phyloP scores from a whole-genome alignment of 30 jellyfish, hydroid and myxozoan genomes.

The Aurelia coerulea region DNA sequence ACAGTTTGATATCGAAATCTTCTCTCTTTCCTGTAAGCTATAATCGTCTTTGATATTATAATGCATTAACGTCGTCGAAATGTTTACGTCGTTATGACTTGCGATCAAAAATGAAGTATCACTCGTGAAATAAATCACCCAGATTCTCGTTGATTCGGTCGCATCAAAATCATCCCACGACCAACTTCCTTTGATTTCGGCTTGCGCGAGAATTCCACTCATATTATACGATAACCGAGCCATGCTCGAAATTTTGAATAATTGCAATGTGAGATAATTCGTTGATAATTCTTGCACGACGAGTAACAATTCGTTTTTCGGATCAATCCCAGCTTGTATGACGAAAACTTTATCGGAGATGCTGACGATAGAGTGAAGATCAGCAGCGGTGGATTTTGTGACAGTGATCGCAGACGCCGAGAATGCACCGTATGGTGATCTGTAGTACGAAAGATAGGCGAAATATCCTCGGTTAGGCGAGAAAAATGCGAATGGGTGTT shows the following conservation, averaged over 20 bases:
- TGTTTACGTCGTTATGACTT: slow-evolving; percentile 79
- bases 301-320: slow-evolving; percentile 80
- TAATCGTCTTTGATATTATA: slow-evolving; percentile 81
- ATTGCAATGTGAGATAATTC: slow-evolving; percentile 84
- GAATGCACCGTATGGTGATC: slow-evolving; percentile 99
- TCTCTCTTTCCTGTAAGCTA: slow-evolving; percentile 75
- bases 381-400: slow-evolving; percentile 84
- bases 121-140: slow-evolving; percentile 93
- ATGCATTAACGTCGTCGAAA: slow-evolving; percentile 82
- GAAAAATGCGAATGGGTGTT: slow-evolving; percentile 98
- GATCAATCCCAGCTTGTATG: slow-evolving; percentile 97
- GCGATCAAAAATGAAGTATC: slow-evolving; percentile 84
- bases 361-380: slow-evolving; percentile 92
- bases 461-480: slow-evolving; percentile 92
- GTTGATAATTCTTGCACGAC: slow-evolving; percentile 94
- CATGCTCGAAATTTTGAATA: slow-evolving; percentile 90
- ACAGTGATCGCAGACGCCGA: slow-evolving; percentile 99
- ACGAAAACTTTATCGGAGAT: slow-evolving; percentile 92
- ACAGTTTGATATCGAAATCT: slow-evolving; percentile 72
- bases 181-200: slow-evolving; percentile 99
- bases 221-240: slow-evolving; percentile 89
- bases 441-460: slow-evolving; percentile 94
- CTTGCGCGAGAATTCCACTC: slow-evolving; percentile 97
- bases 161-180: slow-evolving; percentile 97
- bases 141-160: slow-evolving; percentile 93